phyloP scores from a whole-genome alignment of 2,888 invertebrate genomes.

The Cryptosula pallasiana region DNA sequence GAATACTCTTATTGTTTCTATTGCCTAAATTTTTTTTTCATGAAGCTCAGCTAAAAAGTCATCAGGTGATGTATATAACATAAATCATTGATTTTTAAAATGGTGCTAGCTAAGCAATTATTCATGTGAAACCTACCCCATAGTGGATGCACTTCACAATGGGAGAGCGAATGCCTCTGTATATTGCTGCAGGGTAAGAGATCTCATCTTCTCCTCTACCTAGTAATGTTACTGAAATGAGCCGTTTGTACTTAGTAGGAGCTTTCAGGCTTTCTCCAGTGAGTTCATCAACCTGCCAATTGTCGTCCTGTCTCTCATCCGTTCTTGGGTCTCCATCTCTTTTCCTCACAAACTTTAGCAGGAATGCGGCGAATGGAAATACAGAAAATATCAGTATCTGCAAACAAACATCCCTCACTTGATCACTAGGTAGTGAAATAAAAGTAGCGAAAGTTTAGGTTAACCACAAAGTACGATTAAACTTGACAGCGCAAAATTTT shows the following conservation, averaged over 20 bases:
- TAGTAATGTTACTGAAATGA: background rate
- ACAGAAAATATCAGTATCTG: background rate
- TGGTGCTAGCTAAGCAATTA: too few relatives aligned
- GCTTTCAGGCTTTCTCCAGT: background rate
- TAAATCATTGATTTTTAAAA: too few relatives aligned
- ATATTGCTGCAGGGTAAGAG: background rate
- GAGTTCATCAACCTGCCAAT: background rate
- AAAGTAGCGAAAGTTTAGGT: too few relatives aligned
- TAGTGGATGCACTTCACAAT: slow-evolving; percentile 20
- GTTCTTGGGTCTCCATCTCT: background rate
- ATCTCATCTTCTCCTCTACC: background rate
- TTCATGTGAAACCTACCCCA: background rate
- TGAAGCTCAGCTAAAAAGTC: too few relatives aligned
- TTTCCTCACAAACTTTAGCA: slow-evolving; percentile 19
- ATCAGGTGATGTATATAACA: too few relatives aligned
- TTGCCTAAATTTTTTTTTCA: too few relatives aligned
- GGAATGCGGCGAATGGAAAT: background rate
- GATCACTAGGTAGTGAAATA: too few relatives aligned
- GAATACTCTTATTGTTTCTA: too few relatives aligned
- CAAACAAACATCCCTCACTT: too few relatives aligned
- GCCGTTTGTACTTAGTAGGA: background rate
- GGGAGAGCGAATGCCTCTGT: background rate
- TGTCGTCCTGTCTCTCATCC: slow-evolving; percentile 21
- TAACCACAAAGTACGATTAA: too few relatives aligned
- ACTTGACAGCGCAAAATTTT: too few relatives aligned